These are phyloP conservation scores for Coelopa frigida DNA, from an alignment of 1,140 invertebrate species.

Conservation along the genomic window DNA sequence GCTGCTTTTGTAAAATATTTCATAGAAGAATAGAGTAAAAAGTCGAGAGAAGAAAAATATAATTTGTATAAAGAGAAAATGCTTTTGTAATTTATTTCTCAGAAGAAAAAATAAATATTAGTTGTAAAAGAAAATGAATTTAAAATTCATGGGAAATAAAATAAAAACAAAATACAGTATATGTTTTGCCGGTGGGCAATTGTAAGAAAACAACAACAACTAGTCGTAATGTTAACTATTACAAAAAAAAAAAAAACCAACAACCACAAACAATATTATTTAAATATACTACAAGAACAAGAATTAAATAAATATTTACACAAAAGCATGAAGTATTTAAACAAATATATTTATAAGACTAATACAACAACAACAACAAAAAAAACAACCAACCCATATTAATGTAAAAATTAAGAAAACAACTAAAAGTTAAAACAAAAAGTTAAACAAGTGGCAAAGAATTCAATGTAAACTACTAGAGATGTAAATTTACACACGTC, in stretches of 20 bases:
- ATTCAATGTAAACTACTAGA: too few relatives aligned
- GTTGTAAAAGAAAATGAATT: constrained; percentile 13
- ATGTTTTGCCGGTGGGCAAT: too few relatives aligned
- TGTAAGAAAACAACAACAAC: constrained; percentile 4
- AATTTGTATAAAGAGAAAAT: constrained; percentile 2
- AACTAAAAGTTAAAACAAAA: too few relatives aligned
- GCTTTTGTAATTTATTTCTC: background rate
- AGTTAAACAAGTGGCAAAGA: too few relatives aligned
- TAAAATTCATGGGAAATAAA: constrained; percentile 12
- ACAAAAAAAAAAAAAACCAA: constrained; percentile 4
- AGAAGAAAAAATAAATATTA: constrained; percentile 1
- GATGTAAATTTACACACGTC: too few relatives aligned
- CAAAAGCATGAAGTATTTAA: constrained; percentile 6
- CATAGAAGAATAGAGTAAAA: constrained; percentile 8
- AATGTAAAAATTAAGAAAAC: too few relatives aligned
- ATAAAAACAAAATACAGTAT: too few relatives aligned
- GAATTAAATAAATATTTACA: constrained; percentile 11
- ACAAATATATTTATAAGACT: constrained; percentile 12
- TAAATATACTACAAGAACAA: background rate
- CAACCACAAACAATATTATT: background rate
- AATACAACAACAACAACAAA: constrained; percentile 11
- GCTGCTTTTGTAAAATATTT: constrained; percentile 12
- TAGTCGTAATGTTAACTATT: constrained; percentile 17
- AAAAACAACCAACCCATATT: too few relatives aligned
- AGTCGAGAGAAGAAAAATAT: background rate